Percentiles rank a stretch among this genome's conserved stretches.
Evolutionary conservation across 2,888 invertebrate genomes (phyloP).

Genomic region (Tetanocera ferruginea): DNA sequence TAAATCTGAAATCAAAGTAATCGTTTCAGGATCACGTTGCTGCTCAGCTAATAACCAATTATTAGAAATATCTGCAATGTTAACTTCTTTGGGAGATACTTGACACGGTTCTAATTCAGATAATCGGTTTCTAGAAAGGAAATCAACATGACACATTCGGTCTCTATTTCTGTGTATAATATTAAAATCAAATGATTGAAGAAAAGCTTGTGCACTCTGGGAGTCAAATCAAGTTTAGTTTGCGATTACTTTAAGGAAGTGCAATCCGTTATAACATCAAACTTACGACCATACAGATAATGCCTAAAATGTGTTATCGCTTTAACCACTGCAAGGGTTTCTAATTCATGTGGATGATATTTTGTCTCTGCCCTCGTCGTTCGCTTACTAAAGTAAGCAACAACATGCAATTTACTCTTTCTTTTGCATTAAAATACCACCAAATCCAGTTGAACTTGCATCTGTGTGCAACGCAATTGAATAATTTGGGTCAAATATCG

Average conservation of each 20-base stretch:
- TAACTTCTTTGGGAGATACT: background rate
- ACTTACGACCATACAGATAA: slow-evolving; percentile 42
- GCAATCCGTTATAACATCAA: slow-evolving; percentile 38
- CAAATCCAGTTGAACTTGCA: background rate
- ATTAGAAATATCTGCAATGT: no score
- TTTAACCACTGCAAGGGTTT: slow-evolving; percentile 49
- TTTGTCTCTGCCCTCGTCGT: slow-evolving; percentile 38
- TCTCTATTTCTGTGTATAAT: slow-evolving; percentile 39
- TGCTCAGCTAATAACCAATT: no score
- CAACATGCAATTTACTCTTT: background rate
- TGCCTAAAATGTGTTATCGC: slow-evolving; percentile 48
- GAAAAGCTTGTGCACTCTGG: slow-evolving; percentile 29
- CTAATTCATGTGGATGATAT: slow-evolving; percentile 47
- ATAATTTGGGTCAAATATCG: background rate
- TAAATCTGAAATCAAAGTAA: background rate
- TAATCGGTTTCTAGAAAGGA: no score
- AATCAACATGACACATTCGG: slow-evolving; percentile 37
- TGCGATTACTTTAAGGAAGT: background rate
- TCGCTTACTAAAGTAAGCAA: no score
- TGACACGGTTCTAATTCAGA: no score
- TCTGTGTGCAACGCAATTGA: background rate
- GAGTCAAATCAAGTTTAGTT: slow-evolving; percentile 38
- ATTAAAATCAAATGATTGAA: slow-evolving; percentile 43
- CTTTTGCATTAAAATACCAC: no score
- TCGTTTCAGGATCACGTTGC: background rate